Base-by-base conservation (phyloP, 2,113 vertebrate genomes). In the Struthio camelus region DNA sequence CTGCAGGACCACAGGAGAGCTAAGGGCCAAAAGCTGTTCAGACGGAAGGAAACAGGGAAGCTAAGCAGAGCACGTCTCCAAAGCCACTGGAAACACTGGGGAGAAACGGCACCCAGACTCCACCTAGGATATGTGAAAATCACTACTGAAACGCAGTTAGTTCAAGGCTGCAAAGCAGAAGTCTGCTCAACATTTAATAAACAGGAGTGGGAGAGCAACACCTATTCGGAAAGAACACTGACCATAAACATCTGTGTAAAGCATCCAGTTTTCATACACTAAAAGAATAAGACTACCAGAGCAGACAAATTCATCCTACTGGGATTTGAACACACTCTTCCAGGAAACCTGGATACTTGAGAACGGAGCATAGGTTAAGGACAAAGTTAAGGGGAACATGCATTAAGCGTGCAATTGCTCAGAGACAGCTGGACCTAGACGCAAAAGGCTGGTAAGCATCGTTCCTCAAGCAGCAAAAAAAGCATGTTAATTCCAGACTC, bases 311-410 rank as follows among this genome's bases (percentile, higher is more conserved):
- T 25, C 73, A 72, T 85, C 58, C 80, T 56, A 3, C 40, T 51
- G 80, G 80, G 91, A 88, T 53, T 28, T 77, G 40, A 66, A 46
- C 6, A 7, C 48, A 62, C n/a, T 58, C 10, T 18, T 71, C 80
- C 88, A 88, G 87, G 90, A 93, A 84, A 84, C 14, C 72, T 53
- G 62, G 87, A 76, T 54, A 48, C 50, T 83, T 44, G 30, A 81
- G 93, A 58, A 4, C 0, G 4, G 48, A 2, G 28, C 77, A 5
- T 1, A 58, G 82, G 66, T 82, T 58, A 58, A 78, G 72, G 70
- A 34, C 46, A 38, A 19, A 61, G 75, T 30, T 7, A 62, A 73
- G 84, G 51, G 44, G 44, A 79, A 72, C 34, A 22, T 3, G 80
- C 58, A 67, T 51, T 38, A 46, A 91, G 46, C 0, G 1, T 9